Base-by-base conservation (phyloP, 2,113 vertebrate species). In the Bambusicola thoracicus region DNA sequence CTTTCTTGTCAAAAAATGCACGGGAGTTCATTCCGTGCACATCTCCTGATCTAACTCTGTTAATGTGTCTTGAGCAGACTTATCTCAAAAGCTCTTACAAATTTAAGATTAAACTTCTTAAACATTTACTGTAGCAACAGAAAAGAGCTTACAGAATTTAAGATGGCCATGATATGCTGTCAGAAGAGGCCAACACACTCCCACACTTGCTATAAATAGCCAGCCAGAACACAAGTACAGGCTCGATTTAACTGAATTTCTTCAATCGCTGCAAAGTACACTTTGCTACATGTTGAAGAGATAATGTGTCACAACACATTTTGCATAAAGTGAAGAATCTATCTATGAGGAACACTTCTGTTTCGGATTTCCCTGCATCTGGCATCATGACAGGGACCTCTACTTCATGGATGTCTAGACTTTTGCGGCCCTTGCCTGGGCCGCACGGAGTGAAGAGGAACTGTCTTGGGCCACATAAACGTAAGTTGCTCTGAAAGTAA, bases 121-220 rank as follows among this genome's bases (percentile, higher is more conserved):
- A 95, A 77, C 85, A 49, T 91, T 92, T 94, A 90, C 87, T 7
- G 95, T 88, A 51, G 87, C 65, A 96, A 90, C 38, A 56, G 53
- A 67, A 59, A 92, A 78, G 61, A 84, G 90, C 80, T 85, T 90
- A 94, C 72, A 83, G 93, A 92, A 95, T 94, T 85, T 81, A 75
- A 91, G 90, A 94, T 91, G 90, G 87, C 87, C 95, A 94, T 91
- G 94, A 94, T 94, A 78, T 75, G 93, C 91, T 96, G 94, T 97
- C 96, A 96, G 83, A 94, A 94, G 76, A 89, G 95, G 96, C 96
- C 96, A 95, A 93, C 95, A 97, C 80, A 92, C 94, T 96, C 94
- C 96, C 91, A 96, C 96, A 19, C 94, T 86, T 62, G 53, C 95
- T 96, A 97, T 94, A 97, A 97, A 97, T 97, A 96, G 91, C 43